A percentile compares a stretch with the other conserved stretches of the same genome.
These are phyloP conservation scores for Parapsyche elsis DNA, from an alignment of 1,140 invertebrate species.

Conservation along the genomic window DNA sequence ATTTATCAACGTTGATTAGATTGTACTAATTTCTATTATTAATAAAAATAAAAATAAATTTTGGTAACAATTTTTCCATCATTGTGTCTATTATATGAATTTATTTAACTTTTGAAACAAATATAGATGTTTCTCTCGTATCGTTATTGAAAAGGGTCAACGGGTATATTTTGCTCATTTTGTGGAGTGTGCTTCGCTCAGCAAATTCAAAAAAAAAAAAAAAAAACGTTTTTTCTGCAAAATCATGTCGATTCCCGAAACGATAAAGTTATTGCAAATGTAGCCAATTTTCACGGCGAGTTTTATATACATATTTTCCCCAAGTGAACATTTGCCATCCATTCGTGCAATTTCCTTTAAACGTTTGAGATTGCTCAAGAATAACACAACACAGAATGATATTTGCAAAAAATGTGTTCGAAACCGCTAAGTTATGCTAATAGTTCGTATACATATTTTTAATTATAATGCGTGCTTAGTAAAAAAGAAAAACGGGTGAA, in stretches of 20 bases:
- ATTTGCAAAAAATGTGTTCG: background rate
- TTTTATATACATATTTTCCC: no score
- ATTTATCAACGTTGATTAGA: no score
- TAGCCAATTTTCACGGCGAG: conserved; percentile 13
- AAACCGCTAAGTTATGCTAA: background rate
- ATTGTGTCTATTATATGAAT: background rate
- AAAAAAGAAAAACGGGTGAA: background rate
- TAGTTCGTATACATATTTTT: conserved; percentile 3
- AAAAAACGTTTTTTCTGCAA: background rate
- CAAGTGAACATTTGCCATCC: background rate
- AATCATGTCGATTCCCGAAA: conserved; percentile 22
- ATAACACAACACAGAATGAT: background rate
- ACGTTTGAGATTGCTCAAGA: background rate
- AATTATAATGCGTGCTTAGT: conserved; percentile 2
- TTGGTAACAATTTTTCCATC: background rate
- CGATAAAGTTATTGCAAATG: conserved; percentile 33
- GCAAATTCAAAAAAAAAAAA: conserved; percentile 4
- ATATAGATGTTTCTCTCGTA: no score
- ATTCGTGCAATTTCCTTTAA: background rate
- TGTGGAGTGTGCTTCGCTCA: background rate
- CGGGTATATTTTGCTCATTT: conserved; percentile 26
- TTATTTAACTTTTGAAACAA: no score
- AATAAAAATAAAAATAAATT: background rate
- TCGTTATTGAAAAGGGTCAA: conserved; percentile 22
- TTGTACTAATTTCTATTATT: no score